Base-by-base conservation (phyloP, 1,140 invertebrate genomes). In the Calycopis cecrops region DNA sequence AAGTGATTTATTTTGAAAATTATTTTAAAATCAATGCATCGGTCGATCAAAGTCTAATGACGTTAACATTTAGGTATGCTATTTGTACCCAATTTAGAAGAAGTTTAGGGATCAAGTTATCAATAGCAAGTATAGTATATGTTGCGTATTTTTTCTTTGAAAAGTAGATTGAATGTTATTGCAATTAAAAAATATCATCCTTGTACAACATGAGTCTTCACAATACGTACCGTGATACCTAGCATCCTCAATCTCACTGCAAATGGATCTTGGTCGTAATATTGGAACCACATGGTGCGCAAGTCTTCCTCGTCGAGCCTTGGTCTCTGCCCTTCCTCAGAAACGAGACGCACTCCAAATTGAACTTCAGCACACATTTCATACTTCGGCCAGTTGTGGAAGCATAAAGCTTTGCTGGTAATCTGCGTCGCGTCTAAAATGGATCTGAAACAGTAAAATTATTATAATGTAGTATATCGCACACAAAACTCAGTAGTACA, bases 341-440 rank as follows among this genome's bases (percentile, higher is more conserved):
- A 81, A 17, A 66, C 52, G 17, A 86, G 65, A 0, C 78, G 73
- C 4, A 85, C 69, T 0, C 68, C 69, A 53, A 85, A 85, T 11
- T 48, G 63, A n/a, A 87, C 69, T 10, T 73, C 69, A 3, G 62
- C 60, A 50, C 84, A 87, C 1, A 52, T 52, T 60, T 82, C 79
- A 44, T 68, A 73, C 21, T 68, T 64, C 0, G 81, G 81, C 84
- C 81, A 85, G 57, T 75, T 71, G 60, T 81, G 67, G 61, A 76
- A 80, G 63, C 83, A 87, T 18, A 75, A 40, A 1, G 62, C 63
- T 0, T 34, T 59, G 44, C 66, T 65, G 0, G 60, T 69, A 44
- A 86, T 76, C 48, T 75, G 69, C 11, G 80, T 76, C 14, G 70
- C 67, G 54, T 76, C 70, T 40, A 52, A n/a, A n/a, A n/a, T n/a